phyloP scores from a whole-genome alignment of 2,797 vertebrate genomes.

The Rhabdophis nuchalis region DNA sequence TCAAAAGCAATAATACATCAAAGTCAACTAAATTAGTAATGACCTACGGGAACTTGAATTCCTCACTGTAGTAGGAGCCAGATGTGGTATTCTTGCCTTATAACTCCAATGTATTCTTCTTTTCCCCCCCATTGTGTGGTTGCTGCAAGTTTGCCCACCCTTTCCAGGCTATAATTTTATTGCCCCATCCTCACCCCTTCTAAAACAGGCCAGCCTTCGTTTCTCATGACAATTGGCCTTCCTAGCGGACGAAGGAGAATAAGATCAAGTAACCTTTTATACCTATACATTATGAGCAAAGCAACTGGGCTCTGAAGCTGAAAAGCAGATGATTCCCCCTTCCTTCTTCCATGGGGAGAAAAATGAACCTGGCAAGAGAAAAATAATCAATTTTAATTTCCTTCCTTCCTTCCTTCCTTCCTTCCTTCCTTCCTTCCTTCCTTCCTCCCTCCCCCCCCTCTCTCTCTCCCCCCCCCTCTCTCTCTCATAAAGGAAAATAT shows the following conservation, averaged over 20 bases:
- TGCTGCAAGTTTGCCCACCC: background rate
- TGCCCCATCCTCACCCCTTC: background rate
- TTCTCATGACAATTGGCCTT: background rate
- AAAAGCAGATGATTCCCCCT: background rate
- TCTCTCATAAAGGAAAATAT: too few relatives aligned
- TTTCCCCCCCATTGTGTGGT: background rate
- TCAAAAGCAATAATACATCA: background rate
- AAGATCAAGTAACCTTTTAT: background rate
- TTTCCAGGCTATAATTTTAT: background rate
- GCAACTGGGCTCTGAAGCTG: background rate
- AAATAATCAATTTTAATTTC: slow-evolving; percentile 25
- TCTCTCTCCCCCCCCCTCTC: too few relatives aligned
- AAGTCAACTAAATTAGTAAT: background rate
- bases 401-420: too few relatives aligned
- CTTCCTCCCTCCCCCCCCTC: accelerated
- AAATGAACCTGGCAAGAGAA: background rate
- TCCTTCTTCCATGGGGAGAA: background rate
- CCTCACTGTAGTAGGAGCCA: background rate
- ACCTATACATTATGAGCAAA: background rate
- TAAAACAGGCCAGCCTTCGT: background rate
- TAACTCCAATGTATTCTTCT: background rate
- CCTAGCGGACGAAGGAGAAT: background rate
- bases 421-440: too few relatives aligned
- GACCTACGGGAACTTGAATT: background rate
- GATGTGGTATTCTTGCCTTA: background rate